These are phyloP conservation scores for Tanaodytes sp. DNA, from an alignment of 2,888 invertebrate genomes.

Conservation along the genomic window DNA sequence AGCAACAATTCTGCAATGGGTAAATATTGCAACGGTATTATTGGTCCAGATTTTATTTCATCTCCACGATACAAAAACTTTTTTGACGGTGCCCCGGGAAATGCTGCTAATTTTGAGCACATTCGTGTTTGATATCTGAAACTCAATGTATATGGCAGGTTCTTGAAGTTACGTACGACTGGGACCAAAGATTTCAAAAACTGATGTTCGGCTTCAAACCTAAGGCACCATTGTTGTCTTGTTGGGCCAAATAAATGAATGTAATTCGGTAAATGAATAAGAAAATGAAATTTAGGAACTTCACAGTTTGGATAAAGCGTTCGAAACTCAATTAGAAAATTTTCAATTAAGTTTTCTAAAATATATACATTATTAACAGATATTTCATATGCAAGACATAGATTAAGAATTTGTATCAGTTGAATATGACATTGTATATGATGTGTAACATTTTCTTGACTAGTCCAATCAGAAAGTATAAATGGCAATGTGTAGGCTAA, in stretches of 20 bases:
- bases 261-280: constrained; percentile 47
- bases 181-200: constrained; percentile 42
- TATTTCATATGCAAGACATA: constrained; percentile 19
- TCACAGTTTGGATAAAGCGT: constrained; percentile 28
- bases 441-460: not conserved
- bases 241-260: constrained; percentile 49
- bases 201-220: constrained; percentile 50
- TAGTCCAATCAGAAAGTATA: not conserved
- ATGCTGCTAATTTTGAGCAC: constrained; percentile 27
- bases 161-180: constrained; percentile 47
- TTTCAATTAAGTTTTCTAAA: constrained; percentile 4
- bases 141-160: constrained; percentile 32
- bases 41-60: constrained; percentile 24
- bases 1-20: not conserved
- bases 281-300: constrained; percentile 51
- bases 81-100: not conserved
- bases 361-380: not conserved
- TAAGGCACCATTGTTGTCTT: constrained; percentile 44
- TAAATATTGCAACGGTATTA: constrained; percentile 15
- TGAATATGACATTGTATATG: not conserved
- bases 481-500: constrained; percentile 13
- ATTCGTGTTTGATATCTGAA: constrained; percentile 36
- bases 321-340: constrained; percentile 1
- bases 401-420: constrained; percentile 22
- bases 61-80: constrained; percentile 43